Percentiles rank a stretch among this genome's conserved stretches.
Conservation (phyloP, 2,797 vertebrate species). For the Thunnus albacares region DNA sequence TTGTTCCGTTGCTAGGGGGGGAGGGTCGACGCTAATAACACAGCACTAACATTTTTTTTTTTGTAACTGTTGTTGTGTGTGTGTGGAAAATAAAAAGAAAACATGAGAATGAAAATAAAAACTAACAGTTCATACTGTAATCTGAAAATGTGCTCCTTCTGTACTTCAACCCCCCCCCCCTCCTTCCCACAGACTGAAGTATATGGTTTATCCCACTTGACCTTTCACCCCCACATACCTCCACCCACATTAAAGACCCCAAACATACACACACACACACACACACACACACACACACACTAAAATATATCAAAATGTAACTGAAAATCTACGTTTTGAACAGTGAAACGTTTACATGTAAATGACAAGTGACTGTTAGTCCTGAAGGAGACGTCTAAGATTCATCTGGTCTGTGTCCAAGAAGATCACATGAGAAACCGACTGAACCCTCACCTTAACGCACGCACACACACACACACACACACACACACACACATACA, state of each 20-base stretch:
- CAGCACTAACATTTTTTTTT: slow-evolving; percentile 13
- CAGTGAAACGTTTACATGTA: not conserved
- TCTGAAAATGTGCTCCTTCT: not conserved
- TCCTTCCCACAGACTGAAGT: rapidly evolving
- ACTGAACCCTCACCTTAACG: not conserved
- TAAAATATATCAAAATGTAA: not conserved
- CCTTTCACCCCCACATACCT: not conserved
- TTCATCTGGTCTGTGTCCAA: not conserved
- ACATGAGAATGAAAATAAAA: slow-evolving; percentile 8
- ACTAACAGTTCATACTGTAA: not conserved
- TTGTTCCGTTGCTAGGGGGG: slow-evolving; percentile 37
- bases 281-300: not conserved
- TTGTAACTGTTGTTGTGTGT: not conserved
- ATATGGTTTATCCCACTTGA: not conserved
- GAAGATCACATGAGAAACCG: slow-evolving; percentile 3
- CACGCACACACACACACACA: not conserved
- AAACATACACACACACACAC: not conserved
- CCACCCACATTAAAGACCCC: not conserved
- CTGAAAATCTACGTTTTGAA: not conserved
- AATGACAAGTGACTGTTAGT: slow-evolving; percentile 5
- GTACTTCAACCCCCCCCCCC: rapidly evolving
- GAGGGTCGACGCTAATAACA: slow-evolving; percentile 34
- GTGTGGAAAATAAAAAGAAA: not conserved
- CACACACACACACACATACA: not conserved
- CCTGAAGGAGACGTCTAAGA: not conserved